These are phyloP conservation scores for Trachythela sp. DNA, from an alignment of 64 coral and sea anemone species.

Conservation along the genomic window DNA sequence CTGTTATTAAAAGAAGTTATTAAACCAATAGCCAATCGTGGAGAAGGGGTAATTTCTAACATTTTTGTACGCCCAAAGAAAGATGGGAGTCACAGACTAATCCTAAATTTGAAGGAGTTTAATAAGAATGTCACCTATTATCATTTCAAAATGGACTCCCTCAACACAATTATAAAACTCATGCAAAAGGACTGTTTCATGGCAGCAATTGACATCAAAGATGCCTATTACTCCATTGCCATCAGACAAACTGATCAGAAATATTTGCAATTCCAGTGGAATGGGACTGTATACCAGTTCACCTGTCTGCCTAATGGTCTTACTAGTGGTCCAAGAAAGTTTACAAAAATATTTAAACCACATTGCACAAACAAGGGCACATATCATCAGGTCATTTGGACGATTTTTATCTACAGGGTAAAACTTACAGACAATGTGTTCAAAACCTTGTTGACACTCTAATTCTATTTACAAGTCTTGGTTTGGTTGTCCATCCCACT, in stretches of 20 bases:
- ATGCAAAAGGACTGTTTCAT: neutral
- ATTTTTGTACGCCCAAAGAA: neutral
- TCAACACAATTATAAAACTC: neutral
- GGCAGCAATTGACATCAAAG: neutral
- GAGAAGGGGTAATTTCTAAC: neutral
- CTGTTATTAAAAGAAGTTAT: neutral
- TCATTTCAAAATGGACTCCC: slow-evolving; percentile 13
- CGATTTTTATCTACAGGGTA: neutral
- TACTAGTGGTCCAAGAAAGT: neutral
- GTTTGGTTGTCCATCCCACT: neutral
- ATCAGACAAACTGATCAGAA: neutral
- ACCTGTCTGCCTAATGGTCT: neutral
- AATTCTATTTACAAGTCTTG: neutral
- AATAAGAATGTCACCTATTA: neutral
- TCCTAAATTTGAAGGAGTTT: neutral
- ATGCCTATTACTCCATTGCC: neutral
- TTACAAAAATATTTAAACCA: neutral
- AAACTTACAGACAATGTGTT: neutral
- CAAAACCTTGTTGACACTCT: neutral
- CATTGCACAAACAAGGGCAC: slow-evolving; percentile 13
- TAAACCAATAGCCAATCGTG: neutral
- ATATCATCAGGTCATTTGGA: neutral
- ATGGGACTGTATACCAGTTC: neutral
- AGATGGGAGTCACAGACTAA: neutral
- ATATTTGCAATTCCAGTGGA: neutral